Evolutionary conservation across 2,113 vertebrate genomes (phyloP).

Genomic region (Rhinichthys klamathensis): DNA sequence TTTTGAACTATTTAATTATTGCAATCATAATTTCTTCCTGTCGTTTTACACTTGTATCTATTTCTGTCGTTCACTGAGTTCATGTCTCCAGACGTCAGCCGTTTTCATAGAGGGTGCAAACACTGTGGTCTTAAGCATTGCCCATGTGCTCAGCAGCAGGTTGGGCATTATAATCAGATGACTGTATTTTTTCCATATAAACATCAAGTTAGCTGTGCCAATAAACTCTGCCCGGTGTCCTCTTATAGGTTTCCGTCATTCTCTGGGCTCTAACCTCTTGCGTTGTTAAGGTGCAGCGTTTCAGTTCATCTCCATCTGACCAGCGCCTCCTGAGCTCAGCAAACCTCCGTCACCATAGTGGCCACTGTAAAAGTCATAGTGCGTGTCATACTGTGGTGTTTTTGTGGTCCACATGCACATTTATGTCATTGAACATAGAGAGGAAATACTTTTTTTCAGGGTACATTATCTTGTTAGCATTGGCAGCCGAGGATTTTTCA

Average conservation of each 20-base stretch:
- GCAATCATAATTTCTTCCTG: neutral
- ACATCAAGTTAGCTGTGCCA: conserved; percentile 21
- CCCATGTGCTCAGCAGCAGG: conserved; percentile 27
- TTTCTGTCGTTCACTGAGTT: neutral
- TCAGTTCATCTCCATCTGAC: conserved; percentile 32
- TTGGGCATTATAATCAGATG: conserved; percentile 28
- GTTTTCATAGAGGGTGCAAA: conserved; percentile 28
- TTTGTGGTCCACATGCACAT: conserved; percentile 68
- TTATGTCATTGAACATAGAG: neutral
- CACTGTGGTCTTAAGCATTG: conserved; percentile 4
- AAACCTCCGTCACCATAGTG: neutral
- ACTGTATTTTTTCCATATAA: conserved; percentile 38
- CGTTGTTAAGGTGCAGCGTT: conserved; percentile 17
- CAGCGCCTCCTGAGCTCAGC: conserved; percentile 3
- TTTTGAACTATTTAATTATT: neutral
- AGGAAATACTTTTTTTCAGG: neutral
- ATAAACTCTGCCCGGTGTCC: conserved; percentile 23
- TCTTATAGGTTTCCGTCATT: conserved; percentile 27
- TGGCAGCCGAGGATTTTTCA: neutral
- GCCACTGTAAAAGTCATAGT: conserved; percentile 27
- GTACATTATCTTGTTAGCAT: neutral
- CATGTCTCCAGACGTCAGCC: neutral
- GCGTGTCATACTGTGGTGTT: conserved; percentile 8
- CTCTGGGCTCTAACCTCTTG: conserved; percentile 2
- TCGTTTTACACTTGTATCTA: neutral